Evolutionary conservation across 2,888 invertebrate species (phyloP).

Genomic region (Oscheius sp.): DNA sequence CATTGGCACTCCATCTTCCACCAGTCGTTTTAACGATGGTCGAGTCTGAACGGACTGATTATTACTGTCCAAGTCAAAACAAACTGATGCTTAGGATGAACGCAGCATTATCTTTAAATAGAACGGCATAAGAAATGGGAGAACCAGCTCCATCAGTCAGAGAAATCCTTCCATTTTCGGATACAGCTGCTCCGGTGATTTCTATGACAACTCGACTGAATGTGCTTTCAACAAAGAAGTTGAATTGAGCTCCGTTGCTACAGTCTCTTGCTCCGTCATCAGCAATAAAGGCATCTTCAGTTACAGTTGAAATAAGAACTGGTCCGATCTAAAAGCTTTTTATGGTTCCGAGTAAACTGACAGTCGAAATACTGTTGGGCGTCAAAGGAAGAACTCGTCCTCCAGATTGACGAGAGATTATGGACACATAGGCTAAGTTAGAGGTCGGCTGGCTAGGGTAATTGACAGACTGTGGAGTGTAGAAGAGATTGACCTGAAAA

Average conservation of each 20-base stretch:
- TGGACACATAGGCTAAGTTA: not conserved
- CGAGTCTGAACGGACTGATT: not conserved
- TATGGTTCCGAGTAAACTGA: not conserved
- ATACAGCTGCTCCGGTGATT: constrained; percentile 32
- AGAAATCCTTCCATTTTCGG: constrained; percentile 27
- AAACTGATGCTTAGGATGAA: not conserved
- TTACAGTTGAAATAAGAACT: constrained; percentile 25
- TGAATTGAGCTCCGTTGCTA: constrained; percentile 29
- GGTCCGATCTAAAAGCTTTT: constrained; percentile 27
- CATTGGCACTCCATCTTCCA: constrained; percentile 2
- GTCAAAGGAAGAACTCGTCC: constrained; percentile 41
- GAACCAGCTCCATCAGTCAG: constrained; percentile 6
- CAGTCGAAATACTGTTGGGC: not conserved
- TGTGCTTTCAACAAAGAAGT: constrained; percentile 39
- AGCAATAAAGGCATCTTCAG: constrained; percentile 37
- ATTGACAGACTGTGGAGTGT: not conserved
- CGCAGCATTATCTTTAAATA: constrained; percentile 10
- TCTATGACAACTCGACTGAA: constrained; percentile 32
- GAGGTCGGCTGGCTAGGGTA: constrained; percentile 1
- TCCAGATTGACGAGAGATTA: constrained; percentile 37
- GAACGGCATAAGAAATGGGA: not conserved
- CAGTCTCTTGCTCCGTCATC: constrained; percentile 33
- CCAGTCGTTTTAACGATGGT: not conserved
- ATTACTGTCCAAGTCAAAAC: not conserved
- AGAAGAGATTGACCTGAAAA: constrained; percentile 29